phyloP scores from a whole-genome alignment of 2,797 vertebrate species.

The Cyprinodon diabolis region DNA sequence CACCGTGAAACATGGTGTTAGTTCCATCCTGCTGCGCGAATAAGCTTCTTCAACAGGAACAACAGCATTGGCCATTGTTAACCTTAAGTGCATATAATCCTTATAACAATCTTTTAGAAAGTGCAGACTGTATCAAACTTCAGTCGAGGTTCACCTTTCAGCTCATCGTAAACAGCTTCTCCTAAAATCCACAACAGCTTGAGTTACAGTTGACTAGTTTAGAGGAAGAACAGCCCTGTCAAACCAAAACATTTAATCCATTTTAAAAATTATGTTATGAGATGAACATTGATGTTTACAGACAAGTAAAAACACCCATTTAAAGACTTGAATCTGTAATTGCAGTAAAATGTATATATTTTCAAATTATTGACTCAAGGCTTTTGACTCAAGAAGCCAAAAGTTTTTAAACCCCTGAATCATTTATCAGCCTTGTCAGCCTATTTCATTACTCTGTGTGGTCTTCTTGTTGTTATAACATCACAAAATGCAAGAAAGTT shows the following conservation, averaged over 20 bases:
- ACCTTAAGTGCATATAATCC: background rate
- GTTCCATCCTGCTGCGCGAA: background rate
- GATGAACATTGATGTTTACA: background rate
- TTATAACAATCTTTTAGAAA: background rate
- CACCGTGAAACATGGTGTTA: too few species aligned
- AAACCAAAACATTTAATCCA: background rate
- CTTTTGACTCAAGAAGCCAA: background rate
- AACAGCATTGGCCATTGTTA: background rate
- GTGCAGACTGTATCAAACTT: background rate
- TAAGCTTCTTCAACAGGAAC: background rate
- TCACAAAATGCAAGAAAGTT: background rate
- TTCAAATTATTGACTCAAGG: background rate
- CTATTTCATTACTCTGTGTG: background rate
- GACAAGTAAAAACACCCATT: background rate
- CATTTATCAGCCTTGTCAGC: background rate
- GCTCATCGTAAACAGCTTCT: too few species aligned
- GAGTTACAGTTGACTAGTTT: background rate
- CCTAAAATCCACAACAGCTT: background rate
- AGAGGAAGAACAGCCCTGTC: background rate
- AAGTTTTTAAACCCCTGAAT: background rate
- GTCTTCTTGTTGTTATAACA: background rate
- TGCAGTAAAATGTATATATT: background rate
- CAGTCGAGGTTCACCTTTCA: too few species aligned
- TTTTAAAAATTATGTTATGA: background rate
- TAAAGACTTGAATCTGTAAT: background rate